Evolutionary conservation across 2,888 invertebrate genomes (phyloP).

Genomic region (Cataglyphis altisquamis): DNA sequence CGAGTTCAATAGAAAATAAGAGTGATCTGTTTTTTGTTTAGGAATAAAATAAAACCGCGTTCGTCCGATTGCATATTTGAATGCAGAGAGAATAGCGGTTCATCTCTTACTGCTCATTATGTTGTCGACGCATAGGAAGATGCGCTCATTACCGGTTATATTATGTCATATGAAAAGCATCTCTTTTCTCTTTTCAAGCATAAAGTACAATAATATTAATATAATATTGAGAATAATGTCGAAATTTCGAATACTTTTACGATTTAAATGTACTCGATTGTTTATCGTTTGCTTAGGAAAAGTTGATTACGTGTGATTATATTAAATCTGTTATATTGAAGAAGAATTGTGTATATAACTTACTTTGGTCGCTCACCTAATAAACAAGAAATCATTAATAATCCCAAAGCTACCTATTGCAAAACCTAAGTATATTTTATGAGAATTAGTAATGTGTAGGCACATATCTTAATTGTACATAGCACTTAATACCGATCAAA

Average conservation of each 20-base stretch:
- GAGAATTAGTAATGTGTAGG: conserved; percentile 64
- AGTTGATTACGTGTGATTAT: conserved; percentile 75
- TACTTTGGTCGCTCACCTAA: conserved; percentile 78
- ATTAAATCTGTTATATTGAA: conserved; percentile 76
- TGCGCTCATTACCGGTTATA: conserved; percentile 66
- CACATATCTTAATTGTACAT: conserved; percentile 54
- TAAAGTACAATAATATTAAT: conserved; percentile 58
- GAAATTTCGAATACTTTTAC: conserved; percentile 74
- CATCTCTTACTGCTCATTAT: conserved; percentile 75
- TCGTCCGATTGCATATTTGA: conserved; percentile 79
- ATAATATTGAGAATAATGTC: conserved; percentile 66
- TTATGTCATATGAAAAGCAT: conserved; percentile 65
- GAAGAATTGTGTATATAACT: conserved; percentile 79
- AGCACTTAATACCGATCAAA: conserved; percentile 40
- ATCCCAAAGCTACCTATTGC: conserved; percentile 78
- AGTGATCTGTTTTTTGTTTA: conserved; percentile 78
- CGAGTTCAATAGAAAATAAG: conserved; percentile 64
- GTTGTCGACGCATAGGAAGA: conserved; percentile 72
- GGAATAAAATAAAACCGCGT: conserved; percentile 77
- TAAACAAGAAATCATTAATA: conserved; percentile 76
- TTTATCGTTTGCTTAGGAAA: conserved; percentile 78
- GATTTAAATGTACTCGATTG: conserved; percentile 76
- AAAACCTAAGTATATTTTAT: conserved; percentile 76
- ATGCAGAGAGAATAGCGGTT: conserved; percentile 75
- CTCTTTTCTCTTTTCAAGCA: conserved; percentile 55